These are phyloP conservation scores for Thunnus albacares DNA, from an alignment of 2,797 vertebrate species.

Conservation along the genomic window DNA sequence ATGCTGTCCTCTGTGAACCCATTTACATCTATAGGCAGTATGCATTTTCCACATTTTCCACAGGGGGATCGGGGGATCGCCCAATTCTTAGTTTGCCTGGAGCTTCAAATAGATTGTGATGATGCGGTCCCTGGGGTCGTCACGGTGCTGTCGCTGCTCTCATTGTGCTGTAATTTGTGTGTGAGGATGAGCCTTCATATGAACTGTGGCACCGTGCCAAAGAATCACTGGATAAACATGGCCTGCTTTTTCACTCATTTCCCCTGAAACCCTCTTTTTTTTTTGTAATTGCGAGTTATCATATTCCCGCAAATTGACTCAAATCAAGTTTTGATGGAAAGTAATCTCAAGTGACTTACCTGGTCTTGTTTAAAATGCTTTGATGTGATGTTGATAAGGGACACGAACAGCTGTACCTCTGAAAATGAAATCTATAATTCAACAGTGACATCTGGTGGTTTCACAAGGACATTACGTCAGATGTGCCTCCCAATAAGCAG, in stretches of 20 bases:
- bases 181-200: not conserved
- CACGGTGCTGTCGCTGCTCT: no score
- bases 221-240: not conserved
- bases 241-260: not conserved
- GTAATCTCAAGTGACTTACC: no score
- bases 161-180: no score
- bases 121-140: not conserved
- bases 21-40: constrained; percentile 16
- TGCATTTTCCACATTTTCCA: constrained; percentile 27
- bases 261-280: no score
- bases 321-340: not conserved
- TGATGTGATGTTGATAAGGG: no score
- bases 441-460: constrained; percentile 45
- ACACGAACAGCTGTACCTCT: no score
- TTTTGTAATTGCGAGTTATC: not conserved
- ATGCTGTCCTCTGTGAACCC: constrained; percentile 36
- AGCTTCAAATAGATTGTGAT: constrained; percentile 11
- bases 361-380: no score
- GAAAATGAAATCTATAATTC: not conserved
- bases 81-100: not conserved
- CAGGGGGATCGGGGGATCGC: not conserved
- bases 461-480: not conserved
- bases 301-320: not conserved
- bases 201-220: not conserved
- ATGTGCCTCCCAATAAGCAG: not conserved